Evolutionary conservation across 2,113 vertebrate genomes (phyloP).

Genomic region (Leiothrix lutea): DNA sequence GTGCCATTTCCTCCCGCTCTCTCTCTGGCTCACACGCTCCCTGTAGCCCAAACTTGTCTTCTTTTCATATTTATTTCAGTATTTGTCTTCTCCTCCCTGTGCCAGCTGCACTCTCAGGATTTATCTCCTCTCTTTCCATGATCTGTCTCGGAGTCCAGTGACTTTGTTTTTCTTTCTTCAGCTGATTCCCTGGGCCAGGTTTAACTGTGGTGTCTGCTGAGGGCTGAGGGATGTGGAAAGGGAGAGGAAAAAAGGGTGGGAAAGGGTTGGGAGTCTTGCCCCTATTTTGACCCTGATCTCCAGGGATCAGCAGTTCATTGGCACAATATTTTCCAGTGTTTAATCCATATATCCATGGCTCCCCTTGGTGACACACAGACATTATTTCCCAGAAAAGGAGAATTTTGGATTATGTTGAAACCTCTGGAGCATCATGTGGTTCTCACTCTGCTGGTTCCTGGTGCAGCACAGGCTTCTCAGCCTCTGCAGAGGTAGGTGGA

Average conservation of each 20-base stretch:
- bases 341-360: not conserved
- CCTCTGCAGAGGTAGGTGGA: not conserved
- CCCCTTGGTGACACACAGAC: rapidly evolving
- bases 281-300: not conserved
- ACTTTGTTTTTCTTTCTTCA: constrained; percentile 31
- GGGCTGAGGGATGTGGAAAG: not conserved
- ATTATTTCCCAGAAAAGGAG: not conserved
- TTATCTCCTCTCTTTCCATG: constrained; percentile 62
- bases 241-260: not conserved
- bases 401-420: not conserved
- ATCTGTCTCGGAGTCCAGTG: constrained; percentile 8
- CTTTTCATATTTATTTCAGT: constrained; percentile 75
- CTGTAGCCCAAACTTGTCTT: constrained; percentile 68
- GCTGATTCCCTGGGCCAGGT: constrained; percentile 22
- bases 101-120: constrained; percentile 54
- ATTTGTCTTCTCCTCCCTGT: constrained; percentile 61
- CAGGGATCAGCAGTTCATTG: not conserved
- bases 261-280: not conserved
- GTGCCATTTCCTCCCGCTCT: constrained; percentile 47
- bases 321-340: not conserved
- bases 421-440: rapidly evolving
- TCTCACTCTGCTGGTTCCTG: not conserved
- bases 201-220: not conserved
- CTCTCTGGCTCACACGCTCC: not conserved
- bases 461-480: not conserved